Conservation (phyloP, 2,113 vertebrate genomes). For the Glaucidium brasilianum region DNA sequence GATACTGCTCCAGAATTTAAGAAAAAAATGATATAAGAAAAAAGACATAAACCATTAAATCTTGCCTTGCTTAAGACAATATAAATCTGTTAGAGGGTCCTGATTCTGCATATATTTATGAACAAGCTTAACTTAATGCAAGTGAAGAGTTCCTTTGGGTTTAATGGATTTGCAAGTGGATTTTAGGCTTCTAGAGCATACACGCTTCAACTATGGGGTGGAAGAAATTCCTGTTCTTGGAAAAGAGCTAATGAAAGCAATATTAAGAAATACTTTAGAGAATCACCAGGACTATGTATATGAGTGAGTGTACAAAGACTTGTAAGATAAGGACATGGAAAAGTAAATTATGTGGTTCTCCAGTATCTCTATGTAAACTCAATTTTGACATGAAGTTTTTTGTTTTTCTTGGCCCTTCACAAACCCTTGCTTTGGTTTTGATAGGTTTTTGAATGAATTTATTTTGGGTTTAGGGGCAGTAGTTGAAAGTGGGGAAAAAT, state of each 20-base stretch:
- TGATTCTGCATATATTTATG: neutral
- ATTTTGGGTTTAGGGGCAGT: constrained; percentile 24
- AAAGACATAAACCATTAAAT: neutral
- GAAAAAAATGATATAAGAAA: neutral
- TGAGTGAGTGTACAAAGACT: neutral
- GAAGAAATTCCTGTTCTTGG: constrained; percentile 11
- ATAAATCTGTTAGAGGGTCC: neutral
- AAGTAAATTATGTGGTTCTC: constrained; percentile 19
- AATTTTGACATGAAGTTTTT: constrained; percentile 1
- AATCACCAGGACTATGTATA: neutral
- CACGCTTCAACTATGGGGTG: neutral
- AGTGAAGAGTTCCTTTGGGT: neutral
- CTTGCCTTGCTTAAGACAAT: neutral
- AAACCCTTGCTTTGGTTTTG: constrained; percentile 22
- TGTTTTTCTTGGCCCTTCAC: constrained; percentile 33
- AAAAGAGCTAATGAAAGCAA: constrained; percentile 39
- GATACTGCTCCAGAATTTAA: neutral
- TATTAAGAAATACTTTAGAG: neutral
- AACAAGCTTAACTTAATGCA: neutral
- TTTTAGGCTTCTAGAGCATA: neutral
- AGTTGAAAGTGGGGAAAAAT: constrained; percentile 22
- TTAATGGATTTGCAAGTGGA: neutral
- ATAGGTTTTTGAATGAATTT: constrained; percentile 37
- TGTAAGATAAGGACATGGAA: constrained; percentile 16
- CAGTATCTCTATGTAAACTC: constrained; percentile 23